Evolutionary conservation across 37 sponge, comb jelly and placozoan species (phyloP).

Genomic region (Axinella damicornis): DNA sequence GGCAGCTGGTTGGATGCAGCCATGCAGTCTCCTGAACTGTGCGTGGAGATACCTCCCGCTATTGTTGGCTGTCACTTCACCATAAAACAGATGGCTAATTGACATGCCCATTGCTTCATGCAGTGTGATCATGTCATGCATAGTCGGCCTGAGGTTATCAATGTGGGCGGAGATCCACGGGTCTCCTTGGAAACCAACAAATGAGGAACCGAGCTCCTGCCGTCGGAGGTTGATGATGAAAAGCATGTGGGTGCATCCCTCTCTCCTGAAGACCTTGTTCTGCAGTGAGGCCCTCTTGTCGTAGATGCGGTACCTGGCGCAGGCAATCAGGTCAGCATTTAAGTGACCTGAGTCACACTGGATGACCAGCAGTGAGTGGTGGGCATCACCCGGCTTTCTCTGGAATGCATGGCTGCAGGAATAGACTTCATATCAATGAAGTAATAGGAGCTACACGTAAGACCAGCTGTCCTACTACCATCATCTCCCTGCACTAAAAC

Average conservation of each 20-base stretch:
- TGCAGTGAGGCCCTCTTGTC: conserved; percentile 36
- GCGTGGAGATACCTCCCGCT: no score
- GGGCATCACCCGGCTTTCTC: not conserved
- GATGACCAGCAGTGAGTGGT: conserved; percentile 54
- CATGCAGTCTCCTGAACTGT: conserved; percentile 42
- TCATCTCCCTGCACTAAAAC: no score
- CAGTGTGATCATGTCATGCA: conserved; percentile 23
- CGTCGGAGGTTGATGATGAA: conserved; percentile 74
- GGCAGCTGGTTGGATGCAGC: conserved; percentile 69
- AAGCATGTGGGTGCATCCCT: conserved; percentile 57
- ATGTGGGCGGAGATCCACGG: conserved; percentile 80
- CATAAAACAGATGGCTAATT: conserved; percentile 74
- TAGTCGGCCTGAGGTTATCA: conserved; percentile 73
- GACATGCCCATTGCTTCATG: conserved; percentile 33
- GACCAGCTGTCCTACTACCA: no score
- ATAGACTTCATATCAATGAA: no score
- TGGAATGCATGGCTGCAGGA: conserved; percentile 16
- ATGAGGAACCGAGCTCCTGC: conserved; percentile 43
- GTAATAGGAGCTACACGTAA: no score
- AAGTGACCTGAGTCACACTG: conserved; percentile 91
- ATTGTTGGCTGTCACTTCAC: no score
- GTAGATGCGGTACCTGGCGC: conserved; percentile 84
- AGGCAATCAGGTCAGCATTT: conserved; percentile 87
- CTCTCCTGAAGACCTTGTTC: not conserved
- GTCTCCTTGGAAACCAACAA: conserved; percentile 83